Conservation (phyloP, 2,797 vertebrate species). For the Pseudopleuronectes americanus region DNA sequence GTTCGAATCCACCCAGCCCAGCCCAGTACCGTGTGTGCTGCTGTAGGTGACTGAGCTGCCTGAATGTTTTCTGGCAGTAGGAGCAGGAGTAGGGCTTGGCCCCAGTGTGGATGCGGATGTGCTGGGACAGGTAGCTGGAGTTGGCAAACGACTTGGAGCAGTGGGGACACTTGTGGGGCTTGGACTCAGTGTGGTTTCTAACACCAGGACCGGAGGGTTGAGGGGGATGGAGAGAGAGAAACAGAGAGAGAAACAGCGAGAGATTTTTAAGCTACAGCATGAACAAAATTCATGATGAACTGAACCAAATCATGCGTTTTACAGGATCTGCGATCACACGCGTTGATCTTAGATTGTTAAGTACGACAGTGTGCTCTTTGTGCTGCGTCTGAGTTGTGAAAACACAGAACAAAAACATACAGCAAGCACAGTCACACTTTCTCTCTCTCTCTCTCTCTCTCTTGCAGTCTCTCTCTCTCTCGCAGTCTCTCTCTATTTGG, state of each 20-base stretch:
- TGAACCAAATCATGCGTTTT: slow-evolving; percentile 71
- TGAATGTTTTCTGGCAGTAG: slow-evolving; percentile 99
- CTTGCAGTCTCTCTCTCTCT: slow-evolving; percentile 42
- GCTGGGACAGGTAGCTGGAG: slow-evolving; percentile 99
- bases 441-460: slow-evolving; percentile 64
- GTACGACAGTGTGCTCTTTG: slow-evolving; percentile 78
- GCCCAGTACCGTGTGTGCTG: slow-evolving; percentile 97
- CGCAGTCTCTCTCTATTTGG: slow-evolving; percentile 53
- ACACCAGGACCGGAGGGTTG: slow-evolving; percentile 60
- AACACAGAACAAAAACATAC: slow-evolving; percentile 81
- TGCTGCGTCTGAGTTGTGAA: slow-evolving; percentile 80
- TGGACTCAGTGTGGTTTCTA: slow-evolving; percentile 89
- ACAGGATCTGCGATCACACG: slow-evolving; percentile 43
- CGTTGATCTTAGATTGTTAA: slow-evolving; percentile 35
- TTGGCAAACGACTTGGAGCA: slow-evolving; percentile 99
- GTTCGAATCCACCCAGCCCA: slow-evolving; percentile 40
- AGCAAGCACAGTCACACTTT: slow-evolving; percentile 80
- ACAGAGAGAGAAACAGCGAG: slow-evolving; percentile 76
- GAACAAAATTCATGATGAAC: slow-evolving; percentile 71
- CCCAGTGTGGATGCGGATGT: slow-evolving; percentile 98
- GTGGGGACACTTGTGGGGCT: slow-evolving; percentile 99
- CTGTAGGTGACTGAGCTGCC: slow-evolving; percentile 99
- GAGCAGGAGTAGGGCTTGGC: slow-evolving; percentile 98
- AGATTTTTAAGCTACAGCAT: slow-evolving; percentile 79
- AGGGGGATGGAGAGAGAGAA: slow-evolving; percentile 48